Evolutionary conservation across 2,888 invertebrate genomes (phyloP).

Genomic region (Bombylius major): DNA sequence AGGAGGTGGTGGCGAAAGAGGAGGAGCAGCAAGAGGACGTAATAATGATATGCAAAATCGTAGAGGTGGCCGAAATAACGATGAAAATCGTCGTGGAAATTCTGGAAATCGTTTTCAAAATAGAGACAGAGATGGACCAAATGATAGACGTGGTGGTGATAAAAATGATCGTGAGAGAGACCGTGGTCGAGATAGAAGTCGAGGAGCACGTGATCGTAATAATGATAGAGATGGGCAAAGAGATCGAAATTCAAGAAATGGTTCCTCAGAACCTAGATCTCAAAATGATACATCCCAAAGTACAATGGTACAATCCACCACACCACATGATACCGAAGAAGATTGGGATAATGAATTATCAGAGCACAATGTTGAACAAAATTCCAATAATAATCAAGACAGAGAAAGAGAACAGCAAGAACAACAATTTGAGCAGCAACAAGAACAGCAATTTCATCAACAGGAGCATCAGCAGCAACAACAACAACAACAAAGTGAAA

Average conservation of each 20-base stretch:
- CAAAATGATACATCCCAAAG: background rate
- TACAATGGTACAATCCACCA: slow-evolving; percentile 12
- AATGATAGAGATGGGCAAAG: slow-evolving; percentile 9
- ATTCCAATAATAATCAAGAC: too few species aligned
- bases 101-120: slow-evolving; percentile 25
- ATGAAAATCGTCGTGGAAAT: slow-evolving; percentile 22
- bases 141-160: slow-evolving; percentile 27
- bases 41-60: slow-evolving; percentile 18
- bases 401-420: background rate
- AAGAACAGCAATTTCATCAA: too few species aligned
- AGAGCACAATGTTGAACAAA: slow-evolving; percentile 19
- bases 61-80: slow-evolving; percentile 28
- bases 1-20: slow-evolving; percentile 14
- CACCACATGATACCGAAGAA: slow-evolving; percentile 28
- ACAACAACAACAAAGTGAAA: background rate
- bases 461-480: too few species aligned
- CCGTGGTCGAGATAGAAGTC: slow-evolving; percentile 12
- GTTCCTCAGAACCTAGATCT: background rate
- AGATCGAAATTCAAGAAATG: background rate
- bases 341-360: slow-evolving; percentile 34
- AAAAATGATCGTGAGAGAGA: slow-evolving; percentile 19
- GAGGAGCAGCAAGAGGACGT: slow-evolving; percentile 12
- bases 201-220: slow-evolving; percentile 17
- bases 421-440: too few species aligned
- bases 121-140: slow-evolving; percentile 25